Evolutionary conservation across 1,140 invertebrate species (phyloP).

Genomic region (Grapholita molesta): DNA sequence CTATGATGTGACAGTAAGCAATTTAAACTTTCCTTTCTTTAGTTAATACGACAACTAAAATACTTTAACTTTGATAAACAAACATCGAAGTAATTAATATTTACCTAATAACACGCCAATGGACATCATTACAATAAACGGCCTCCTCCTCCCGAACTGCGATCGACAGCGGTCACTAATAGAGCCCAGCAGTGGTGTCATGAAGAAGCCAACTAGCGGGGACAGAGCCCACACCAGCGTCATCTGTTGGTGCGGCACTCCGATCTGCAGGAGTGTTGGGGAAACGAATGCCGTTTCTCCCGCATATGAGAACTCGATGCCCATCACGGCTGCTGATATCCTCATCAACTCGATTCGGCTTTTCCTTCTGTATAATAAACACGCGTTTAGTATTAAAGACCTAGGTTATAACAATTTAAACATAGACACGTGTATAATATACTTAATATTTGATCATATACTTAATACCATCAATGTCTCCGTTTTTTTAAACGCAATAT

Average conservation of each 20-base stretch:
- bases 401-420: too few species aligned
- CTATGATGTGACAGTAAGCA: too few species aligned
- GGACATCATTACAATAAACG: slow-evolving; percentile 94
- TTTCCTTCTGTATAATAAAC: slow-evolving; percentile 82
- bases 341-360: slow-evolving; percentile 89
- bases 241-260: slow-evolving; percentile 94
- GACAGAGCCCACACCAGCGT: slow-evolving; percentile 97
- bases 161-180: slow-evolving; percentile 93
- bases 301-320: slow-evolving; percentile 98
- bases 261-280: slow-evolving; percentile 95
- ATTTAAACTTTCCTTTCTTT: too few species aligned
- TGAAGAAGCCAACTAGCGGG: slow-evolving; percentile 94
- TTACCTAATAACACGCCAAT: slow-evolving; percentile 93
- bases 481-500: too few species aligned
- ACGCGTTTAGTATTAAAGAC: too few species aligned
- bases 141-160: slow-evolving; percentile 89
- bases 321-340: slow-evolving; percentile 96
- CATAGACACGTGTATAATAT: too few species aligned
- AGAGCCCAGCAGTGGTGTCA: slow-evolving; percentile 94
- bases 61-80: too few species aligned
- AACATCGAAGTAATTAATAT: slow-evolving; percentile 19
- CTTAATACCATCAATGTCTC: too few species aligned
- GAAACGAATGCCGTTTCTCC: slow-evolving; percentile 98
- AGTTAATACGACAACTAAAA: too few species aligned
- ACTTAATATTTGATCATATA: too few species aligned